A percentile compares a stretch with the other conserved stretches of the same genome.
Conservation (phyloP, 2,113 vertebrate genomes). For the Mionectes macconnelli region DNA sequence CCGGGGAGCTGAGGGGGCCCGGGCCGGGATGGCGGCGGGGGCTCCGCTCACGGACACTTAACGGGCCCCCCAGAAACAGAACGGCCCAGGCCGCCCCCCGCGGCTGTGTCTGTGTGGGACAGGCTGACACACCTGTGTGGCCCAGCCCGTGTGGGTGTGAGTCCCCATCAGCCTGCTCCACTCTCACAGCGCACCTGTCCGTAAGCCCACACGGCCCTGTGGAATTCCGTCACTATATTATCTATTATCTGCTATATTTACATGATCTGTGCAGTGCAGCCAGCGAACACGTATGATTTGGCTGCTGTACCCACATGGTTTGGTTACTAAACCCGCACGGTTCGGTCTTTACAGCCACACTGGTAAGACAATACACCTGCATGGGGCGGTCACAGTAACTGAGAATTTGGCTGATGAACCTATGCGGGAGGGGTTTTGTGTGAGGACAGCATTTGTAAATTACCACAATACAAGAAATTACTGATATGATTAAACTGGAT, state of each 20-base stretch:
- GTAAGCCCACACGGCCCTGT: not conserved
- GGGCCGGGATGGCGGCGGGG: rapidly evolving
- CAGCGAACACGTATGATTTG: rapidly evolving
- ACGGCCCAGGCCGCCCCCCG: rapidly evolving
- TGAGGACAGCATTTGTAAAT: not conserved
- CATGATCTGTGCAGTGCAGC: rapidly evolving
- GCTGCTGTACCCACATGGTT: rapidly evolving
- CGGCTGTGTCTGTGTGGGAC: too few relatives aligned
- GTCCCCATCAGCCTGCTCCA: not conserved
- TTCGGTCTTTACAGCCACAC: too few relatives aligned
- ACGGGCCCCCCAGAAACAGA: not conserved
- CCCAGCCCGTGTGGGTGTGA: rapidly evolving
- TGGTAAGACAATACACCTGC: rapidly evolving
- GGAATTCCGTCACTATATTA: not conserved
- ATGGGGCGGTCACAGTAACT: rapidly evolving
- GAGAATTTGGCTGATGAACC: too few relatives aligned
- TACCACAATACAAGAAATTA: not conserved
- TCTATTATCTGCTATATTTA: not conserved
- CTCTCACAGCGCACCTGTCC: not conserved
- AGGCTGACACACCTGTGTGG: rapidly evolving
- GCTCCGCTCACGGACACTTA: not conserved
- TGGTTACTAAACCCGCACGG: rapidly evolving
- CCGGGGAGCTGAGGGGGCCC: not conserved
- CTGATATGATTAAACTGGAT: not conserved
- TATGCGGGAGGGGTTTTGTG: rapidly evolving